Percentiles rank a stretch among this genome's conserved stretches.
phyloP scores from a whole-genome alignment of 23 tunicate genomes.

The Diplosoma virens region DNA sequence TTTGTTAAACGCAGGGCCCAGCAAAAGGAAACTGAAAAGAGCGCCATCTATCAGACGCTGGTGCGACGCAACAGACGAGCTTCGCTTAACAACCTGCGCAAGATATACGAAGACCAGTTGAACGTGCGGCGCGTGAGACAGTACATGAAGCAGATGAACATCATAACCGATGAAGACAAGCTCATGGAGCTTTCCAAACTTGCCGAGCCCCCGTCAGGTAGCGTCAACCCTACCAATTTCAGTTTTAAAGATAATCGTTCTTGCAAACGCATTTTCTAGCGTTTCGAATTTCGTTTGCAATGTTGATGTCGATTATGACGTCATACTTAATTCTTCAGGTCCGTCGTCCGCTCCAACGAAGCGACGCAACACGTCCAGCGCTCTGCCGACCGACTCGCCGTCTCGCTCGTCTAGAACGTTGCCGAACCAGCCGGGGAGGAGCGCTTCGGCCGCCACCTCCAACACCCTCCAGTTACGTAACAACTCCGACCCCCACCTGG shows the following conservation, averaged over 20 bases:
- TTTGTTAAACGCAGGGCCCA: slow-evolving; percentile 66
- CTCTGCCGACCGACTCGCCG: slow-evolving; percentile 57
- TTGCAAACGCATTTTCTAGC: too few species aligned
- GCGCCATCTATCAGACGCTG: slow-evolving; percentile 69
- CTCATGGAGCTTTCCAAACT: slow-evolving; percentile 82
- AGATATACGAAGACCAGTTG: slow-evolving; percentile 89
- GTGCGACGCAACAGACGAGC: slow-evolving; percentile 70
- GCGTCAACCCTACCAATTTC: background rate
- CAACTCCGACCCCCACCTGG: slow-evolving; percentile 84
- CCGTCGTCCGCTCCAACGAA: slow-evolving; percentile 40
- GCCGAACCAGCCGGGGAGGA: slow-evolving; percentile 34
- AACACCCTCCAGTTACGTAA: slow-evolving; percentile 54
- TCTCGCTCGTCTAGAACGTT: slow-evolving; percentile 83
- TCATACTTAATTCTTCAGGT: slow-evolving; percentile 43
- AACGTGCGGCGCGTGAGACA: slow-evolving; percentile 84
- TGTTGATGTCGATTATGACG: too few species aligned
- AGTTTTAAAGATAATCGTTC: too few species aligned
- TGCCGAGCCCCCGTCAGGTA: slow-evolving; percentile 73
- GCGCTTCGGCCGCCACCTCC: slow-evolving; percentile 27
- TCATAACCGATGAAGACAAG: slow-evolving; percentile 78
- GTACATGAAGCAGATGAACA: slow-evolving; percentile 70
- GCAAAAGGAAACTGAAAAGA: slow-evolving; percentile 53
- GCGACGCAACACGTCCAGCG: slow-evolving; percentile 19
- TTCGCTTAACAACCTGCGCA: slow-evolving; percentile 71
- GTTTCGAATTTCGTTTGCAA: too few species aligned